Percentiles rank a stretch among this genome's conserved stretches.
Conservation (phyloP, 2,888 invertebrate species). For the Heliconius charithonia region DNA sequence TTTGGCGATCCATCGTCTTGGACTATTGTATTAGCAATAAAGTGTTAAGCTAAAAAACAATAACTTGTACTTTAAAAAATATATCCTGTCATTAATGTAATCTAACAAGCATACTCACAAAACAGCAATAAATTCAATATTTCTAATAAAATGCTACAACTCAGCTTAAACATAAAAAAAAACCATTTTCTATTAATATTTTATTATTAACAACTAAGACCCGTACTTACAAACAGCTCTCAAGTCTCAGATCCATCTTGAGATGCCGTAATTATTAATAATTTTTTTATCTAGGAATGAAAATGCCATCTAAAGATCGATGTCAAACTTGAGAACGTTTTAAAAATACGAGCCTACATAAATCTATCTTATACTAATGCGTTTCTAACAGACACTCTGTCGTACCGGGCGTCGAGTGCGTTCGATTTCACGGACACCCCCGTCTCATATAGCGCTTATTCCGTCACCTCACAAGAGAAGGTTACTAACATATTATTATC, state of each 20-base stretch:
- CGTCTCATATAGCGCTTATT: constrained; percentile 77
- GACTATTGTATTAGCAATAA: no score
- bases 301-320: no score
- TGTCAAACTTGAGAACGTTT: no score
- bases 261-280: no score
- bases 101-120: neutral
- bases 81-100: no score
- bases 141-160: neutral
- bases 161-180: neutral
- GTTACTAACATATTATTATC: constrained; percentile 68
- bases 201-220: neutral
- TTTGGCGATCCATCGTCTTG: no score
- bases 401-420: constrained; percentile 77
- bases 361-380: constrained; percentile 11
- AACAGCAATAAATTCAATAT: neutral
- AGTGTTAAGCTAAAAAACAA: no score
- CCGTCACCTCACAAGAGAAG: constrained; percentile 79
- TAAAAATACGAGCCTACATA: neutral
- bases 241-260: no score
- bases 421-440: constrained; percentile 79
- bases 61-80: no score
- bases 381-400: constrained; percentile 65
- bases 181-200: neutral
- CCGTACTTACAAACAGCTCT: no score
- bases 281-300: no score